phyloP scores from a whole-genome alignment of 1,140 invertebrate genomes.

The Laupala kohalensis region DNA sequence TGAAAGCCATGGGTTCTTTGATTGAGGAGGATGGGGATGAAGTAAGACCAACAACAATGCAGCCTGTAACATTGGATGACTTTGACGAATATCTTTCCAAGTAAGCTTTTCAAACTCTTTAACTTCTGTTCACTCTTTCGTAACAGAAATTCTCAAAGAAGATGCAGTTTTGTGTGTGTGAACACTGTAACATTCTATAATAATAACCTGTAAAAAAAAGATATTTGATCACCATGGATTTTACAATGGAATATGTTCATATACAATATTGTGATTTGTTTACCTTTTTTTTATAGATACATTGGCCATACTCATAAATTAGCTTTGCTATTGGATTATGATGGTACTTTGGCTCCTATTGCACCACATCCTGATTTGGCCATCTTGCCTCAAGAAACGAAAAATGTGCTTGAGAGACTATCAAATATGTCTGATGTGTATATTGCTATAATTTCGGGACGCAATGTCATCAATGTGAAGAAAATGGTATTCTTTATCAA shows the following conservation, averaged over 20 bases:
- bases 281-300: slow-evolving; percentile 40
- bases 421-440: slow-evolving; percentile 80
- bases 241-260: no score
- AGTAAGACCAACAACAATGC: slow-evolving; percentile 65
- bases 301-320: slow-evolving; percentile 74
- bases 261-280: no score
- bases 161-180: no score
- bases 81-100: slow-evolving; percentile 75
- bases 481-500: slow-evolving; percentile 46
- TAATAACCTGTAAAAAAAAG: not conserved
- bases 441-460: slow-evolving; percentile 75
- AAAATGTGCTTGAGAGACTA: slow-evolving; percentile 65
- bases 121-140: no score
- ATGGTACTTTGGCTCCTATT: slow-evolving; percentile 77
- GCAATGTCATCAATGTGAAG: slow-evolving; percentile 77
- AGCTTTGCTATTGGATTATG: slow-evolving; percentile 74
- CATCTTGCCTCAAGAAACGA: slow-evolving; percentile 68
- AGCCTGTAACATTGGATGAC: slow-evolving; percentile 71
- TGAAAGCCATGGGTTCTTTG: slow-evolving; percentile 67
- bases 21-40: slow-evolving; percentile 63
- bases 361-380: slow-evolving; percentile 80
- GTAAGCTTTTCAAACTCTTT: slow-evolving; percentile 36
- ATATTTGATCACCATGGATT: no score
- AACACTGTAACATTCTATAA: not conserved
- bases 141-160: no score